A percentile compares a stretch with the other conserved stretches of the same genome.
These are phyloP conservation scores for Rhagonycha lutea DNA, from an alignment of 2,888 invertebrate species.

Conservation along the genomic window DNA sequence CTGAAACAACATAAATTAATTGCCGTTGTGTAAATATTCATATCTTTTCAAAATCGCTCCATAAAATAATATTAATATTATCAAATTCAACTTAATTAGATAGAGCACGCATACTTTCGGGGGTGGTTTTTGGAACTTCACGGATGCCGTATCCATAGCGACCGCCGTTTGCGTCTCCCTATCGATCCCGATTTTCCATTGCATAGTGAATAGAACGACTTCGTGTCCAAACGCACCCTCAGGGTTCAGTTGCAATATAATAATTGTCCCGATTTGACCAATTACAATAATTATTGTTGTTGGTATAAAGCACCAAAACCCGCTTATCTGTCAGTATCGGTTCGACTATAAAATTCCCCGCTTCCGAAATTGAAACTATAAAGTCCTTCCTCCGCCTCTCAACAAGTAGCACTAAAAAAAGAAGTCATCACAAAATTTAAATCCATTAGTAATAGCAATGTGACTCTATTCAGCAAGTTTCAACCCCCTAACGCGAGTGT, in stretches of 20 bases:
- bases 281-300: background rate
- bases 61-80: conserved; percentile 12
- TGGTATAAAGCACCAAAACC: background rate
- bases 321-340: background rate
- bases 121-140: conserved; percentile 26
- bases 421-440: conserved; percentile 18
- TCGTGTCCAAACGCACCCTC: conserved; percentile 25
- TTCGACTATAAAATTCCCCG: background rate
- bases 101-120: conserved; percentile 22
- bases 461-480: conserved; percentile 16
- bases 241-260: conserved; percentile 19
- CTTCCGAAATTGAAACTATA: background rate
- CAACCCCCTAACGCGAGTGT: conserved; percentile 28
- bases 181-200: conserved; percentile 28
- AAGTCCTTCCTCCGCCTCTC: background rate
- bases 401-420: conserved; percentile 6
- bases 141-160: conserved; percentile 37
- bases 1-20: background rate
- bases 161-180: conserved; percentile 36
- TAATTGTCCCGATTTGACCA: conserved; percentile 14
- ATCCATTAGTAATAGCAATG: conserved; percentile 22
- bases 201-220: conserved; percentile 24
- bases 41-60: background rate
- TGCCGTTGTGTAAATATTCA: background rate
- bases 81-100: conserved; percentile 17